phyloP scores from a whole-genome alignment of 2,113 vertebrate genomes.

The Cyprinodon brontotheroides region DNA sequence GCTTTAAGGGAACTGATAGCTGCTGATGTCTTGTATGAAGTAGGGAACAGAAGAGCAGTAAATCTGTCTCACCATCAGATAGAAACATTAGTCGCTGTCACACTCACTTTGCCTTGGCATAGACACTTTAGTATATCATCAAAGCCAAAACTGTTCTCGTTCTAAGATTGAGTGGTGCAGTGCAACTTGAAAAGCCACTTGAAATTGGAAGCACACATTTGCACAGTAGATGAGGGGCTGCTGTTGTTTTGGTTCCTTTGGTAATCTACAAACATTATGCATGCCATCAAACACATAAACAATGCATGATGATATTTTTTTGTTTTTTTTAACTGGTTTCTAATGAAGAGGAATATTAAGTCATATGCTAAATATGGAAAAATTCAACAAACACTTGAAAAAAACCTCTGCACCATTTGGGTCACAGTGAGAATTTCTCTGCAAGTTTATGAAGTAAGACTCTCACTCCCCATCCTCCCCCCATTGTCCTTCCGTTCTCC shows the following conservation, averaged over 20 bases:
- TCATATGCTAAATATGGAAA: conserved; percentile 35
- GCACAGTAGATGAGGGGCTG: conserved; percentile 50
- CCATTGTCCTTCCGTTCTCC: conserved; percentile 40
- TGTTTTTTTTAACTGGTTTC: conserved; percentile 17
- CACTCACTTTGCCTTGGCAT: conserved; percentile 55
- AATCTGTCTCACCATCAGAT: conserved; percentile 62
- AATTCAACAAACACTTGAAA: conserved; percentile 49
- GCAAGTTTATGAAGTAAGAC: conserved; percentile 57
- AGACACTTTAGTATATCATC: conserved; percentile 69
- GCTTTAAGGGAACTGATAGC: conserved; percentile 52
- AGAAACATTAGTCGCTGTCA: conserved; percentile 69
- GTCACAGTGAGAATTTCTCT: conserved; percentile 29
- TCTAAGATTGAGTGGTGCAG: conserved; percentile 41
- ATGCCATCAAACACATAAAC: conserved; percentile 58
- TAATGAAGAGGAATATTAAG: conserved; percentile 51
- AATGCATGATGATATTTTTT: conserved; percentile 37
- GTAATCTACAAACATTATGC: conserved; percentile 56
- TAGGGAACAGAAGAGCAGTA: conserved; percentile 52
- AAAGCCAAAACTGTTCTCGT: conserved; percentile 58
- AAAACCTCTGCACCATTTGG: conserved; percentile 34
- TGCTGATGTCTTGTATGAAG: conserved; percentile 54
- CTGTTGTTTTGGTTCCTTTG: conserved; percentile 37
- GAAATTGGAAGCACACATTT: conserved; percentile 46
- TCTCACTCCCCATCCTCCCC: conserved; percentile 17
- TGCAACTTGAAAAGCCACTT: conserved; percentile 38